Conservation (phyloP, 64 coral and sea anemone species). For the Stichodactyla helianthus region DNA sequence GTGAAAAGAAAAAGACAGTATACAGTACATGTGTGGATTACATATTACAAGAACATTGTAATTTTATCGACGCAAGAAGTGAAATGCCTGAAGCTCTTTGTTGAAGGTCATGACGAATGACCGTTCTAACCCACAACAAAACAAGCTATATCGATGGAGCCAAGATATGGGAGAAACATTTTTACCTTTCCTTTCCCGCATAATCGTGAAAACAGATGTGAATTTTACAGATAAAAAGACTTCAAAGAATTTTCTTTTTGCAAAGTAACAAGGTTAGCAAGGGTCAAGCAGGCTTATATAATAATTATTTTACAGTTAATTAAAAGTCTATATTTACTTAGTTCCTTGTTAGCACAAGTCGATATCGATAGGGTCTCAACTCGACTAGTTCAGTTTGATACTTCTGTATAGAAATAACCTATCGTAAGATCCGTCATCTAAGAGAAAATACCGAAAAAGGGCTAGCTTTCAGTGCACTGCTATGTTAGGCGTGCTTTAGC, state of each 20-base stretch:
- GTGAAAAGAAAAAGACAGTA: neutral
- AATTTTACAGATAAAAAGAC: neutral
- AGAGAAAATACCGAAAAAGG: too few relatives aligned
- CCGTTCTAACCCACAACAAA: neutral
- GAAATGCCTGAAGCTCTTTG: neutral
- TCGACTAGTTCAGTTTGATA: neutral
- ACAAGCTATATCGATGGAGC: neutral
- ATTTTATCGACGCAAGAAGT: too few relatives aligned
- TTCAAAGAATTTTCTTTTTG: neutral
- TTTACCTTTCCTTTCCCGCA: neutral
- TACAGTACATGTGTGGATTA: too few relatives aligned
- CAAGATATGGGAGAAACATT: neutral
- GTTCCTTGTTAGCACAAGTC: neutral
- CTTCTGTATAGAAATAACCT: neutral
- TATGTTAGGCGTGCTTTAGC: too few relatives aligned
- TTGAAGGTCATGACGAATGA: neutral
- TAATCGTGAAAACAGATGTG: conserved; percentile 14
- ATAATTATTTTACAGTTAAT: neutral
- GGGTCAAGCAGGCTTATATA: conserved; percentile 2
- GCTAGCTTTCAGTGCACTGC: too few relatives aligned
- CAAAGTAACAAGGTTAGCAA: neutral
- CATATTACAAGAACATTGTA: too few relatives aligned
- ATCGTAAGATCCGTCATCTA: too few relatives aligned
- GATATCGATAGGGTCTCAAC: too few relatives aligned
- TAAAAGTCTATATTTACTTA: neutral